Evolutionary conservation across 2,797 vertebrate species (phyloP), one percentile per base, ranked within the genome.

Genomic region (Amblyopsis hoosieri): DNA sequence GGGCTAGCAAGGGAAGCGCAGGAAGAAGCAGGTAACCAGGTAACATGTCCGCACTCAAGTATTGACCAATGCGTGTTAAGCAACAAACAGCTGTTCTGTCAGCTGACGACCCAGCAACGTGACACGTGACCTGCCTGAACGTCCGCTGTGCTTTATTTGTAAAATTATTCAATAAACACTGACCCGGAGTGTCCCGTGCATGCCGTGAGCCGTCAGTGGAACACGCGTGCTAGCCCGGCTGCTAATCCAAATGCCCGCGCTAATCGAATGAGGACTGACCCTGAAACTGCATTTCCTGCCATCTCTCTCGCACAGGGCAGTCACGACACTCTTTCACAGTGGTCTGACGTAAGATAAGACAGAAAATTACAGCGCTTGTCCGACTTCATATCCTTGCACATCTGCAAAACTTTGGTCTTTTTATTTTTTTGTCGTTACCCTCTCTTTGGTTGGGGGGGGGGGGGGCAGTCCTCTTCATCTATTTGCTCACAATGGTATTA

Each of bases 81-180:
- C 23, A 29, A 29, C 23, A 29, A 29, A 4, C 23, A 29, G 23
- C 23, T 29, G 23, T 29, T 29, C 23, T 29, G 23, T 29, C 23
- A 29, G 23, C 3, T 29, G 23, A 29, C 23, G 3, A 29, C 23
- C 23, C 23, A 29, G 23, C 23, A 29, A 29, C 23, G 23, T 29
- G 23, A 29, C 23, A 29, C 23, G 23, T 29, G 23, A 29, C 23
- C 23, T 29, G 23, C 23, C 23, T 29, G 23, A 29, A 29, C 23
- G 23, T 29, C 23, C 23, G 23, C 23, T 29, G 23, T 29, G 23
- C 23, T 4, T 29, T 29, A 88, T 90, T 88, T 90, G 88, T 85
- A 90, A 89, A 91, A 90, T 92, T 87, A 94, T 92, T 93, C 87
- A 90, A 93, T 93, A 92, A 92, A 91, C 88, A 91, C 87, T 87